Base-by-base conservation (phyloP, 2,113 vertebrate species). In the Microtus richardsoni region DNA sequence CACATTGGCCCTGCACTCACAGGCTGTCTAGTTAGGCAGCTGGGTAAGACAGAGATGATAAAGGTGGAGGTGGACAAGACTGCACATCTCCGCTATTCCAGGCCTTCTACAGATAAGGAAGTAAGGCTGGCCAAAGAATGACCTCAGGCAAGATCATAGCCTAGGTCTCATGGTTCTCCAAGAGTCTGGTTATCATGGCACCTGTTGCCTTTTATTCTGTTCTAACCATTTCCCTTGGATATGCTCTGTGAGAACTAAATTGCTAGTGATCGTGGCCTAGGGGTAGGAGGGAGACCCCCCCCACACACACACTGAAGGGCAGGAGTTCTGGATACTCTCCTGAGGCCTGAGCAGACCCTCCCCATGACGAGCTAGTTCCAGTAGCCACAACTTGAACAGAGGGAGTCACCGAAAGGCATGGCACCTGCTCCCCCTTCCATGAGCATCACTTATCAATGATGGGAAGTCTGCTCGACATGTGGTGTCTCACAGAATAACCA, bases 301-400 rank as follows among this genome's bases (percentile, higher is more conserved):
- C 9, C 3, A 58, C 54, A 58, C 17, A 58, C 19, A 58, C 54
- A 30, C 54, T 52, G 19, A 47, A n/a, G 7, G 54, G 19, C 62
- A 41, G 5, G 52, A 28, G 62, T 6, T 13, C 52, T 33, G 52
- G 28, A 33, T 10, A 8, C 33, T 54, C 49, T 14, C 68, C 33
- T 4, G 33, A 19, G 28, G 0, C 7, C 19, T 0, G 14, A 33
- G 36, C 30, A 39, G 24, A 39, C 9, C n/a, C 17, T 54, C 16
- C 12, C 17, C 5, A 2, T 1, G 4, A 1, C 3, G 62, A 2
- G 0, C 28, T 39, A 74, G 41, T 44, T n/a, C 28, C 22, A 49
- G 30, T 36, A 78, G 73, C 66, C 68, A 5, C 41, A 24, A 24
- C 71, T 3, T 66, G 66, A 87, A 33, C 9, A 49, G 77, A 28